Evolutionary conservation across 2,797 vertebrate species (phyloP).

Genomic region (Notoglanidium macrostoma): DNA sequence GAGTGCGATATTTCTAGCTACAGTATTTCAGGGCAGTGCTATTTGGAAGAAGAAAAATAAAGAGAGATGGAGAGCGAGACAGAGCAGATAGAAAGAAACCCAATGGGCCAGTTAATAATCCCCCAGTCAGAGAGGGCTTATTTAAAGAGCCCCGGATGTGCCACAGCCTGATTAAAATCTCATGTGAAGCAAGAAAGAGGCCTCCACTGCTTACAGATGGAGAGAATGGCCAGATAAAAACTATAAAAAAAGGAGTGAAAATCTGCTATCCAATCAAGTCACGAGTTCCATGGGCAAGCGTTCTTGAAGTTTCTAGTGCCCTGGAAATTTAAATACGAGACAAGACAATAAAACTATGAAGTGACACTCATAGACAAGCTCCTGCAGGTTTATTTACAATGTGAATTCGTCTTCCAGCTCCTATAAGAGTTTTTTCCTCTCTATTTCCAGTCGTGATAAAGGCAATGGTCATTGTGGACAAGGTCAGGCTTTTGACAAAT

Average conservation of each 20-base stretch:
- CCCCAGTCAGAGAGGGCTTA: slow-evolving; percentile 37
- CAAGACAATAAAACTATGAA: slow-evolving; percentile 12
- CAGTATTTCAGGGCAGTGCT: slow-evolving; percentile 7
- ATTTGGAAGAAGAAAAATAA: slow-evolving; percentile 10
- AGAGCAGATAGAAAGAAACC: slow-evolving; percentile 40
- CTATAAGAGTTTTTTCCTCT: slow-evolving; percentile 7
- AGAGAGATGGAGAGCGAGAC: slow-evolving; percentile 10
- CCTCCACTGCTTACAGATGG: slow-evolving; percentile 22
- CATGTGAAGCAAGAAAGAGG: slow-evolving; percentile 34
- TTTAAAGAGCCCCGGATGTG: slow-evolving; percentile 43
- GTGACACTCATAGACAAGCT: slow-evolving; percentile 23
- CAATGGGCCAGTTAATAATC: slow-evolving; percentile 54
- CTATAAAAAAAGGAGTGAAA: neutral
- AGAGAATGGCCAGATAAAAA: slow-evolving; percentile 21
- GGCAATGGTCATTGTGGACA: slow-evolving; percentile 52
- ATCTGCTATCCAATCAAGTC: neutral
- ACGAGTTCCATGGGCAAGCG: neutral
- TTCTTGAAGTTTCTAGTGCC: slow-evolving; percentile 1
- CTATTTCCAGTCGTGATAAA: slow-evolving; percentile 38
- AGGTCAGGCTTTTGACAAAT: slow-evolving; percentile 63
- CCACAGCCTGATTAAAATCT: slow-evolving; percentile 44
- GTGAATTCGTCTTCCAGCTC: slow-evolving; percentile 10
- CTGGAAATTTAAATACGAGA: slow-evolving; percentile 12
- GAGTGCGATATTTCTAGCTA: slow-evolving; percentile 1
- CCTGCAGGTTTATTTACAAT: slow-evolving; percentile 15